phyloP scores from a whole-genome alignment of 2,113 vertebrate species.

The Hippocampus zosterae region DNA sequence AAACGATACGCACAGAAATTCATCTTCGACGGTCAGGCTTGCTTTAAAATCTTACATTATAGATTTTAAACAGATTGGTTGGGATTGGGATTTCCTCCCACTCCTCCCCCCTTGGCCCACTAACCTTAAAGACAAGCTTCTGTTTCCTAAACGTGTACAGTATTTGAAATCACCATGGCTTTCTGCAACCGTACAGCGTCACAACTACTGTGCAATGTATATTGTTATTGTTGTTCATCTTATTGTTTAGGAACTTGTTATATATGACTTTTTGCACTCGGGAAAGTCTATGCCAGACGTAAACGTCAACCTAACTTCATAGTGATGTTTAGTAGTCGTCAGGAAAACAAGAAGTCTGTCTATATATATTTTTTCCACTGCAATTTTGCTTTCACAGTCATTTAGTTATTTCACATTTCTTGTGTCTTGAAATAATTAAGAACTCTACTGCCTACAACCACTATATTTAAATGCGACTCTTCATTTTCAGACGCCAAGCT shows the following conservation, averaged over 20 bases:
- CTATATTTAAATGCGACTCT: background rate
- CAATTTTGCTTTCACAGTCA: background rate
- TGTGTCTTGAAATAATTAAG: background rate
- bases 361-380: background rate
- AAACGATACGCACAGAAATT: conserved; percentile 85
- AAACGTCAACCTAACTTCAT: background rate
- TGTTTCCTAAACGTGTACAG: background rate
- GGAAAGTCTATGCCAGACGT: background rate
- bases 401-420: background rate
- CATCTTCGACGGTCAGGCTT: conserved; percentile 71
- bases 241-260: too few species aligned
- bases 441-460: background rate
- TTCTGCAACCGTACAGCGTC: too few species aligned
- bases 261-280: too few species aligned
- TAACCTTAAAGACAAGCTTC: background rate
- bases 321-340: background rate
- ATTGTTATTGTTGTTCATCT: too few species aligned
- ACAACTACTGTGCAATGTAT: background rate
- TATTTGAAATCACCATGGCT: too few species aligned
- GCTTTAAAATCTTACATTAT: background rate
- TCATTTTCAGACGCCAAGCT: conserved; percentile 72
- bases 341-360: background rate
- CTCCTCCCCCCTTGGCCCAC: too few species aligned
- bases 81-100: too few species aligned
- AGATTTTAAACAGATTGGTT: background rate